Evolutionary conservation across 1,140 invertebrate species (phyloP).

Genomic region (Aphis craccivora): DNA sequence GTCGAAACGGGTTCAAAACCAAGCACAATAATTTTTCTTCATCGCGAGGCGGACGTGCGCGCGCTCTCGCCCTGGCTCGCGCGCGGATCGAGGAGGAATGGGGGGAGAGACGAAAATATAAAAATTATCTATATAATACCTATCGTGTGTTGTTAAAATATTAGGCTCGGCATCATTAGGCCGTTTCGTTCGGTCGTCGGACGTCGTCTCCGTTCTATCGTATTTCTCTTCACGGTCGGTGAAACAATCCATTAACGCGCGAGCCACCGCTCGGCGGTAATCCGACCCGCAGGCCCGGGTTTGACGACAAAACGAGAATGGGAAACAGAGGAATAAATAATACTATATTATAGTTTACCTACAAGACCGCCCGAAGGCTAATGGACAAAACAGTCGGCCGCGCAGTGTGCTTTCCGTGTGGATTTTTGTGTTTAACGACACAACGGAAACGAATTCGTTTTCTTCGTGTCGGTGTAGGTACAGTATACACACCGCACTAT

Average conservation of each 20-base stretch:
- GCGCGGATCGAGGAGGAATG: not conserved
- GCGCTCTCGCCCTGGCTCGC: not conserved
- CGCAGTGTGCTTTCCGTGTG: not conserved
- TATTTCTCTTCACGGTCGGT: slow-evolving; percentile 52
- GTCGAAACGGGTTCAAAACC: slow-evolving; percentile 37
- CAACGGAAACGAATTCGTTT: slow-evolving; percentile 44
- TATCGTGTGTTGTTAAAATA: slow-evolving; percentile 54
- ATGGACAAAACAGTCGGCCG: slow-evolving; percentile 22
- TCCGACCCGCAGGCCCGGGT: slow-evolving; percentile 46
- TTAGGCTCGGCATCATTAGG: slow-evolving; percentile 56
- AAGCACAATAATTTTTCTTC: slow-evolving; percentile 37
- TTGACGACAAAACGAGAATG: slow-evolving; percentile 57
- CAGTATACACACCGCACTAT: not conserved
- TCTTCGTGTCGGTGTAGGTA: not conserved
- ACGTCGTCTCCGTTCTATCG: not conserved
- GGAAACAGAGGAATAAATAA: slow-evolving; percentile 24
- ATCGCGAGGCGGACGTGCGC: not conserved
- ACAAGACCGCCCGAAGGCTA: slow-evolving; percentile 40
- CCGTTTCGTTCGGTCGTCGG: slow-evolving; percentile 20
- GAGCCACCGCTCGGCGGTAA: slow-evolving; percentile 42
- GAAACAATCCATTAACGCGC: slow-evolving; percentile 57
- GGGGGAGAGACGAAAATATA: not conserved
- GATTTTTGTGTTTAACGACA: slow-evolving; percentile 43
- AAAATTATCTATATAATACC: not conserved
- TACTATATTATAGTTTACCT: slow-evolving; percentile 21